Conservation (phyloP, 2,797 vertebrate species). For the Sciurus vulgaris region DNA sequence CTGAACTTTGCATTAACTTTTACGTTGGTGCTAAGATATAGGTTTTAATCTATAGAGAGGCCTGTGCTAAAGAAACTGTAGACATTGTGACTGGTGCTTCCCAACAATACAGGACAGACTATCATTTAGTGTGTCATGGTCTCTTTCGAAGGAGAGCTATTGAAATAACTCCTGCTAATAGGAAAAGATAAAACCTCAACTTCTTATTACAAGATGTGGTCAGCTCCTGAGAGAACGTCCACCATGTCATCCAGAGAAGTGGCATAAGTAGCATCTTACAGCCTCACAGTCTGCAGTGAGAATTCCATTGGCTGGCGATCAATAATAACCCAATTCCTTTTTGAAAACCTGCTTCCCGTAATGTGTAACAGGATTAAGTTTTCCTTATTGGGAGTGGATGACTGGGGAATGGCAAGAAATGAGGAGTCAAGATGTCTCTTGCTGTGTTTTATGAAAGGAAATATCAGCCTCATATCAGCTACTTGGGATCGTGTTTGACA, state of each 20-base stretch:
- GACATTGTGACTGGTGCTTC: constrained; percentile 10
- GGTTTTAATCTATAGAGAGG: constrained; percentile 80
- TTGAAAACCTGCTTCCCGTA: constrained; percentile 65
- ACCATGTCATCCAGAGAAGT: background rate
- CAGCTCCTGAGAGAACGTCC: background rate
- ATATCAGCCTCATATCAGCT: background rate
- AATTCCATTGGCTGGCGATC: constrained; percentile 25
- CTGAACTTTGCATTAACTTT: constrained; percentile 90
- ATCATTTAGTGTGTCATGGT: constrained; percentile 66
- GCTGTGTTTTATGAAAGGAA: constrained; percentile 52
- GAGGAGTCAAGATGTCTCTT: background rate
- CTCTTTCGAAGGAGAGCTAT: constrained; percentile 56
- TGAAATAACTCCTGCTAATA: constrained; percentile 66
- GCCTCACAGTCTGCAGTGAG: background rate
- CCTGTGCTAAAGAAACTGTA: constrained; percentile 42
- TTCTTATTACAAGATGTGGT: background rate
- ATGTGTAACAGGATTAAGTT: constrained; percentile 56
- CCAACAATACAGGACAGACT: constrained; percentile 42
- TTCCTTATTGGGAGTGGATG: constrained; percentile 44
- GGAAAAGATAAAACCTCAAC: constrained; percentile 52
- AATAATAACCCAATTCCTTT: constrained; percentile 63
- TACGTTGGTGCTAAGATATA: constrained; percentile 84
- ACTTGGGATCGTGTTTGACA: background rate
- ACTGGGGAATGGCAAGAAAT: constrained; percentile 26
- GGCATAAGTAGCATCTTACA: background rate